Evolutionary conservation across 2,113 vertebrate genomes (phyloP).

Genomic region (Columba janthina): DNA sequence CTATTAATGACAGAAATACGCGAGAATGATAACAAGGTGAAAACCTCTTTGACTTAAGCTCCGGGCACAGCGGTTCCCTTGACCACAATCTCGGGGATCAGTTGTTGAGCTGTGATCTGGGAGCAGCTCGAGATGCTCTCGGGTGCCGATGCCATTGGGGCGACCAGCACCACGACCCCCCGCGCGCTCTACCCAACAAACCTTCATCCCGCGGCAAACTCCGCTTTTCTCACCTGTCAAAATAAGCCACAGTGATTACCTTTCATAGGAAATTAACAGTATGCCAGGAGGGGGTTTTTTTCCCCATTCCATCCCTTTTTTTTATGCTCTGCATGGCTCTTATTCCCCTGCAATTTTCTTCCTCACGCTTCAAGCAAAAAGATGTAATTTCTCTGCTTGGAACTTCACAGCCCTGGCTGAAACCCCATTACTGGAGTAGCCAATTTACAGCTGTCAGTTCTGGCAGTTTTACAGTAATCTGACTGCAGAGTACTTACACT

Average conservation of each 20-base stretch:
- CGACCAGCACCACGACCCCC: fast-evolving
- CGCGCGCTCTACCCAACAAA: not conserved
- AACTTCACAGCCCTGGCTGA: not conserved
- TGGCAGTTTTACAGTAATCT: not conserved
- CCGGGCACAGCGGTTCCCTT: not conserved
- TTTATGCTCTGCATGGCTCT: not conserved
- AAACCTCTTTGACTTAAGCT: not conserved
- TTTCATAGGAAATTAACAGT: not conserved
- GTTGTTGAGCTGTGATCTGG: not conserved
- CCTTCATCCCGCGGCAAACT: not conserved
- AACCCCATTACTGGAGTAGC: not conserved
- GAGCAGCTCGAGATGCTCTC: not conserved
- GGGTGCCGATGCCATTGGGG: not conserved
- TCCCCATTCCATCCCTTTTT: not conserved
- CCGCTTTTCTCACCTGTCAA: not conserved
- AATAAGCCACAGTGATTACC: not conserved
- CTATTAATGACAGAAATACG: not conserved
- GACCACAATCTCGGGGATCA: not conserved
- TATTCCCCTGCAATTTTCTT: not conserved
- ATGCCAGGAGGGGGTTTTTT: not conserved
- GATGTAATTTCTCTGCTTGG: not conserved
- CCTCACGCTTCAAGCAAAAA: not conserved
- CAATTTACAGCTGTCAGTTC: not conserved
- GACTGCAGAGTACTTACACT: not conserved
- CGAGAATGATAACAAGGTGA: not conserved